Conservation (phyloP, 2,113 vertebrate genomes). For the Gallinago undulata region DNA sequence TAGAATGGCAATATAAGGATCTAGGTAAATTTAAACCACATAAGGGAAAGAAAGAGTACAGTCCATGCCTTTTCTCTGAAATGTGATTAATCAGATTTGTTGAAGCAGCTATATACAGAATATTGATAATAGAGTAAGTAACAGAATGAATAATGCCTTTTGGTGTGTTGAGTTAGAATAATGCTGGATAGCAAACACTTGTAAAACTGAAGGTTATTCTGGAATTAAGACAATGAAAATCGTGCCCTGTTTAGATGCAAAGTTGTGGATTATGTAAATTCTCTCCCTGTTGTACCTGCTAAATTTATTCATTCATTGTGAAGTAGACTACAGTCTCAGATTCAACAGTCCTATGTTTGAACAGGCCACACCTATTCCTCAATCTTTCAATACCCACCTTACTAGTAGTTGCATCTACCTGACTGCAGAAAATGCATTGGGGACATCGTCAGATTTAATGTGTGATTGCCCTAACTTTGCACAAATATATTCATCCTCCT, state of each 20-base stretch:
- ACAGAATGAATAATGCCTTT: neutral
- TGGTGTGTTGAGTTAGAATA: neutral
- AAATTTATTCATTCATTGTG: neutral
- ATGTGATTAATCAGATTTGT: neutral
- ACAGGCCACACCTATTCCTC: neutral
- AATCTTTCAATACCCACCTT: neutral
- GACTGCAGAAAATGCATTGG: neutral
- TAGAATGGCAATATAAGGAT: neutral
- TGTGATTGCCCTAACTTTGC: neutral
- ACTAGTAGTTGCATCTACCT: neutral
- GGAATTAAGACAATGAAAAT: neutral
- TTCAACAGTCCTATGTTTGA: fast-evolving
- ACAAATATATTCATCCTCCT: neutral
- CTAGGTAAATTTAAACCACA: neutral
- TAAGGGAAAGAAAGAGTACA: neutral
- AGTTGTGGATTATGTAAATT: neutral
- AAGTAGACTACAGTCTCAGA: neutral
- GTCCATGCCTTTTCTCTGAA: neutral
- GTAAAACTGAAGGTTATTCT: neutral
- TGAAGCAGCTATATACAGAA: neutral
- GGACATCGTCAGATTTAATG: neutral
- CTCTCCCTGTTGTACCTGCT: neutral
- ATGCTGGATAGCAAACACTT: neutral
- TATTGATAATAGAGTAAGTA: neutral
- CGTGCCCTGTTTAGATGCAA: neutral